A percentile compares a stretch with the other conserved stretches of the same genome.
These are phyloP conservation scores for Plebejus anna DNA, from an alignment of 2,888 invertebrate species.

Conservation along the genomic window DNA sequence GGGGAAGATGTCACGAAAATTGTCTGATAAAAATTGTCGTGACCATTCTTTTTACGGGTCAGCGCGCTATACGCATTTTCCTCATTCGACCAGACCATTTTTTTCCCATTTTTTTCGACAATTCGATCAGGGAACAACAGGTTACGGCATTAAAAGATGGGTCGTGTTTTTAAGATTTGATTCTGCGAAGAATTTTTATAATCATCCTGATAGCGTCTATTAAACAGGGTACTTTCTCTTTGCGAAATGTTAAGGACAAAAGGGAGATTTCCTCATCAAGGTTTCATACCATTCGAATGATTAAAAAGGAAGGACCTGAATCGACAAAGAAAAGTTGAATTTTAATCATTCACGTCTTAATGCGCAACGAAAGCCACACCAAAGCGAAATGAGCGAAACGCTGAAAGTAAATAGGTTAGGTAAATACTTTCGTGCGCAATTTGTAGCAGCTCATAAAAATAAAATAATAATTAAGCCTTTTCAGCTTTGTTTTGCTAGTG, in stretches of 20 bases:
- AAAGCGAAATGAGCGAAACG: not conserved
- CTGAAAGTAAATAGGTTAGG: conserved; percentile 22
- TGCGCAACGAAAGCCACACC: not conserved
- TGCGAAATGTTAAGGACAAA: not conserved
- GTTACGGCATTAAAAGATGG: not conserved
- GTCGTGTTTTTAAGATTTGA: not conserved
- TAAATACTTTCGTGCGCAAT: conserved; percentile 19
- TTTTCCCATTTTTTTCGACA: not conserved
- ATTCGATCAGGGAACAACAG: not conserved
- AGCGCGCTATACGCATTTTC: not conserved
- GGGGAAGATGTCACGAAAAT: not conserved
- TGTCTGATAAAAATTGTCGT: not conserved
- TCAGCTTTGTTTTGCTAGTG: conserved; percentile 48
- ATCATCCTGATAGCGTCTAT: not conserved
- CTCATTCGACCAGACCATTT: not conserved
- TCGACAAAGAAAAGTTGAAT: not conserved
- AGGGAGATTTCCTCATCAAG: not conserved
- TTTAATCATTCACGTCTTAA: conserved; percentile 16
- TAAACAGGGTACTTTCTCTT: not conserved
- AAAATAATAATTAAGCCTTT: conserved; percentile 37
- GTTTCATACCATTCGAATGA: not conserved
- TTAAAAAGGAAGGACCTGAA: not conserved
- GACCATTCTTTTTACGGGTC: not conserved
- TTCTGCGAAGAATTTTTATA: not conserved
- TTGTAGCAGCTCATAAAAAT: conserved; percentile 10